Base-by-base conservation (phyloP, 2,888 invertebrate species). In the Xylota segnis region DNA sequence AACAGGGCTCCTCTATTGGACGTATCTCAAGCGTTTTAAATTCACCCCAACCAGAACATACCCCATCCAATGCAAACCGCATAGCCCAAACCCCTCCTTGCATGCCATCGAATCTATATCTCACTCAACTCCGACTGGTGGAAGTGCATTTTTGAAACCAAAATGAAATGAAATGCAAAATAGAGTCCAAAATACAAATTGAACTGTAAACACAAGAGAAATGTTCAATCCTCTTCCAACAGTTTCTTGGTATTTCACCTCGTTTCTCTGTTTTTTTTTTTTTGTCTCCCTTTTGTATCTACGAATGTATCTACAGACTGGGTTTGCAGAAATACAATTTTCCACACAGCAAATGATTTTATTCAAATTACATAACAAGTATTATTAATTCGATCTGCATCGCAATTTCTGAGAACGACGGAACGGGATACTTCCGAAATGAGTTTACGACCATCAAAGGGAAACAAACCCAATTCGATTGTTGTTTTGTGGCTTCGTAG, bases 291-390 rank as follows among this genome's bases (percentile, higher is more conserved):
- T n/a, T n/a, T 10, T 40, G n/a, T 40, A 10, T 40, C 40, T 40
- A n/a, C 2, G n/a, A 40, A n/a, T n/a, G 9, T 40, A 4, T 10
- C 9, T 32, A 10, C 0, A 16, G 43, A 32, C 45, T 16, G 45
- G 16, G 45, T 37, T 50, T 56, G 37, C 4, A 47, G 40, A 56
- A 50, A 40, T 40, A 23, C 75, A 70, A 75, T 75, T 75, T 68
- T 7, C 37, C 12, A 52, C 4, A 43, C 74, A 34, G 54, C 61
- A 23, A 83, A 72, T 61, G 45, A 59, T 72, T 71, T 71, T 66
- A 72, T 83, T 77, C 65, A 83, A 83, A 77, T 77, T 71, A 47
- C 52, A 66, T 58, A 70, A 70, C 63, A 50, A 52, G 61, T 32
- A 16, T 56, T 45, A 56, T 56, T 75, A 75, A 65, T 54, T 75